phyloP scores from a whole-genome alignment of 2,888 invertebrate species.

The Empis stercorea region DNA sequence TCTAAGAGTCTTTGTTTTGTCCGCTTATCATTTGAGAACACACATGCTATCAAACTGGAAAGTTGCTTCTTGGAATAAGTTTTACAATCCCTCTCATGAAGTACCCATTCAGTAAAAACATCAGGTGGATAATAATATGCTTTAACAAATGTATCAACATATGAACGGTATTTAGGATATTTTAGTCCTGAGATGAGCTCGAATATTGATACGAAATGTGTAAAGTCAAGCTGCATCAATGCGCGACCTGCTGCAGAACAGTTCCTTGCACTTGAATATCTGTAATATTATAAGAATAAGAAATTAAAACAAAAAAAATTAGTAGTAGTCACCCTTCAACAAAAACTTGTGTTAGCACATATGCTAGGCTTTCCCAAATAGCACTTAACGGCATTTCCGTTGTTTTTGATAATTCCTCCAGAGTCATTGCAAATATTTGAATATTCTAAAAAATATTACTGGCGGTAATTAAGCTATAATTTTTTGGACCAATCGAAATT shows the following conservation, averaged over 20 bases:
- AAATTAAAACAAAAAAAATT: not conserved
- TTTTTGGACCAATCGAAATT: too few relatives aligned
- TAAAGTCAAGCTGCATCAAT: conserved; percentile 95
- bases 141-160: conserved; percentile 90
- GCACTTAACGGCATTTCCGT: conserved; percentile 58
- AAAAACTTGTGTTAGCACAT: conserved; percentile 71
- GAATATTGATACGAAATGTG: conserved; percentile 81
- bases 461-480: too few relatives aligned
- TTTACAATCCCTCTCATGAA: conserved; percentile 67
- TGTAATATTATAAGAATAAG: conserved; percentile 33
- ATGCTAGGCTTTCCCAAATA: conserved; percentile 80
- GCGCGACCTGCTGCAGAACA: conserved; percentile 95
- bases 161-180: conserved; percentile 77
- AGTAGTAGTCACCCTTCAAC: conserved; percentile 64
- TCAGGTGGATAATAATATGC: conserved; percentile 88
- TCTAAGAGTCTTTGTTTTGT: too few relatives aligned
- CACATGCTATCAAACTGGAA: too few relatives aligned
- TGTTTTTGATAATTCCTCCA: conserved; percentile 57
- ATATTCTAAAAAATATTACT: conserved; percentile 26
- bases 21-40: too few relatives aligned
- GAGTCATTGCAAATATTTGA: conserved; percentile 62
- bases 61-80: conserved; percentile 87
- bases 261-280: conserved; percentile 75
- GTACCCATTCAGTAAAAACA: conserved; percentile 79
- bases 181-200: conserved; percentile 74